phyloP scores from a whole-genome alignment of 1,140 invertebrate genomes.

The Drosophila gunungcola region DNA sequence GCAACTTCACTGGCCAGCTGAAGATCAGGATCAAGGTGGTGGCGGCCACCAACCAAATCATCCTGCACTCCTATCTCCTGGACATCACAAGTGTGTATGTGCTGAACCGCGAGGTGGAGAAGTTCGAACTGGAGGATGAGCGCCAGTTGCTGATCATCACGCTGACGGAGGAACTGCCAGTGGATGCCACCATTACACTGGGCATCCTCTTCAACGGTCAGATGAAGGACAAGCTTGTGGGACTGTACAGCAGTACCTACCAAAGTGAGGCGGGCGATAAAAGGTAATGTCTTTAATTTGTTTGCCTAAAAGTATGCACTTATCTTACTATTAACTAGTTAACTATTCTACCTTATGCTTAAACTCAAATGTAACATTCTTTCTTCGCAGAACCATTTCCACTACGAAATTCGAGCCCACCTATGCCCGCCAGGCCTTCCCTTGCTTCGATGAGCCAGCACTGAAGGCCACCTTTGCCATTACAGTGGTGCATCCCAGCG shows the following conservation, averaged over 20 bases:
- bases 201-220: slow-evolving; percentile 84
- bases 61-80: slow-evolving; percentile 88
- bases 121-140: slow-evolving; percentile 49
- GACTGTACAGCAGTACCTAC: slow-evolving; percentile 85
- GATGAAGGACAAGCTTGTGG: slow-evolving; percentile 85
- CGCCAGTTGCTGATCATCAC: slow-evolving; percentile 72
- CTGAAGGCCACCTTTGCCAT: slow-evolving; percentile 95
- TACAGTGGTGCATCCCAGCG: slow-evolving; percentile 89
- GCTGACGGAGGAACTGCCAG: slow-evolving; percentile 37
- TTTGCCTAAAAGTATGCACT: slow-evolving; percentile 49
- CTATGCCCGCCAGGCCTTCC: slow-evolving; percentile 95
- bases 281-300: slow-evolving; percentile 66
- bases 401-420: slow-evolving; percentile 97
- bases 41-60: slow-evolving; percentile 86
- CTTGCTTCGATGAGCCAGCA: slow-evolving; percentile 97
- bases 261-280: slow-evolving; percentile 56
- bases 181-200: slow-evolving; percentile 35
- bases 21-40: slow-evolving; percentile 88
- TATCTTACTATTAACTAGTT: background rate
- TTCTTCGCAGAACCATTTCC: slow-evolving; percentile 89
- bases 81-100: slow-evolving; percentile 59
- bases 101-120: slow-evolving; percentile 28
- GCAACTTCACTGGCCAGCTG: slow-evolving; percentile 90
- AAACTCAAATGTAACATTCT: background rate
- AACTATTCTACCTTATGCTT: background rate